These are phyloP conservation scores for Epinotia brunnichana DNA, from an alignment of 2,888 invertebrate species.

Conservation along the genomic window DNA sequence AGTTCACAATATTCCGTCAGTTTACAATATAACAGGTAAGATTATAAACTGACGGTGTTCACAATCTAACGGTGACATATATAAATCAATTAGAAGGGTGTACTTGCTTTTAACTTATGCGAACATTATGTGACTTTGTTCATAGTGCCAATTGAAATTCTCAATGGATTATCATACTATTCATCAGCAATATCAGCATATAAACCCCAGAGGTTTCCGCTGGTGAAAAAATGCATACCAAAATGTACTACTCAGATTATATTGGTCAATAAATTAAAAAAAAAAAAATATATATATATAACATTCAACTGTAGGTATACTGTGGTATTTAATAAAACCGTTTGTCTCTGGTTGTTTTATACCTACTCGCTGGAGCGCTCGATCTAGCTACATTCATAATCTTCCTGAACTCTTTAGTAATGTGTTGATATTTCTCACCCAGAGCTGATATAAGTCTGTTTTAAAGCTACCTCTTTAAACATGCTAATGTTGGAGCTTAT, in stretches of 20 bases:
- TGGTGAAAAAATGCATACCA: too few species aligned
- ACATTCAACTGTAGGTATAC: too few species aligned
- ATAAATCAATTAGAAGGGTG: background rate
- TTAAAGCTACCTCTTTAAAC: background rate
- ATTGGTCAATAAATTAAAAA: too few species aligned
- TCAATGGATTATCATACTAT: background rate
- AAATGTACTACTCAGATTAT: too few species aligned
- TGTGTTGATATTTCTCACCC: background rate
- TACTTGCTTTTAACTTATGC: background rate
- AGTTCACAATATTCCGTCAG: too few species aligned
- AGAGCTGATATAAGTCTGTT: background rate
- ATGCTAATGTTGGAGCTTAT: conserved; percentile 40
- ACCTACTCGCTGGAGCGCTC: background rate
- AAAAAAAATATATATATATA: too few species aligned
- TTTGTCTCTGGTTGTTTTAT: background rate
- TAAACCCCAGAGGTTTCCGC: too few species aligned
- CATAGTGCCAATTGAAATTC: background rate
- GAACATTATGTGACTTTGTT: background rate
- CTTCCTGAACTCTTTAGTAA: background rate
- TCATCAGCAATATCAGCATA: too few species aligned
- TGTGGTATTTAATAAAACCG: background rate
- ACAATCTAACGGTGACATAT: too few species aligned
- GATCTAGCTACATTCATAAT: background rate
- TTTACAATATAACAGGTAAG: too few species aligned
- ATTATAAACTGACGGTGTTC: too few species aligned